These are phyloP conservation scores for Medauroidea extradentata DNA, from an alignment of 1,140 invertebrate species.

Conservation along the genomic window DNA sequence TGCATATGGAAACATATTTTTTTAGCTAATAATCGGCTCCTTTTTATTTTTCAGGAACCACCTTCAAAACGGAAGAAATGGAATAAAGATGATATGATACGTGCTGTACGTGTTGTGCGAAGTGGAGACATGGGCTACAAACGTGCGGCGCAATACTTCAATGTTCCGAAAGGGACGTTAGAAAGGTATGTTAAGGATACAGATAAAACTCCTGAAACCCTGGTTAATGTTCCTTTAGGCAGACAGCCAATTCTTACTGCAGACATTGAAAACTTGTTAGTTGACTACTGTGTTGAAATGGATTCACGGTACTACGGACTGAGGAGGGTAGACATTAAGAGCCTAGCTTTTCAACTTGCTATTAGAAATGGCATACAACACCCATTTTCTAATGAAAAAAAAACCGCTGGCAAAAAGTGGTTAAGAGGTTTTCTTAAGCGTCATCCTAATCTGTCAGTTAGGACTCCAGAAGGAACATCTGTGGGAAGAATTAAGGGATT, in stretches of 20 bases:
- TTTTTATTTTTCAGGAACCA: no score
- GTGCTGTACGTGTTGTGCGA: no score
- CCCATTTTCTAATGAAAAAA: neutral
- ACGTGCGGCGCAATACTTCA: no score
- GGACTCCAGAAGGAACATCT: constrained; percentile 2
- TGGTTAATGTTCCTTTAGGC: neutral
- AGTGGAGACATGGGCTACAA: no score
- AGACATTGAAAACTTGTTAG: constrained; percentile 22
- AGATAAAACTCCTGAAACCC: no score
- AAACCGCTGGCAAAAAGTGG: constrained; percentile 3
- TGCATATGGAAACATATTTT: no score
- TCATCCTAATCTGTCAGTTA: neutral
- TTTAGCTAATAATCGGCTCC: no score
- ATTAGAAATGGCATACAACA: constrained; percentile 22
- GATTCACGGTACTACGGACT: constrained; percentile 26
- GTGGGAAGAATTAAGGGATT: neutral
- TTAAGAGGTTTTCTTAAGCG: neutral
- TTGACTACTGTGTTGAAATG: constrained; percentile 24
- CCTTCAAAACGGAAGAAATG: no score
- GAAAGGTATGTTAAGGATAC: no score
- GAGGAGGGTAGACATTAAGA: constrained; percentile 18
- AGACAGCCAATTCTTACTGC: constrained; percentile 21
- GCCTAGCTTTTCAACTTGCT: constrained; percentile 28
- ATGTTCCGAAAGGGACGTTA: no score
- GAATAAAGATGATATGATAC: no score